Conservation (phyloP, 1,140 invertebrate species). For the Drosophila pandora region DNA sequence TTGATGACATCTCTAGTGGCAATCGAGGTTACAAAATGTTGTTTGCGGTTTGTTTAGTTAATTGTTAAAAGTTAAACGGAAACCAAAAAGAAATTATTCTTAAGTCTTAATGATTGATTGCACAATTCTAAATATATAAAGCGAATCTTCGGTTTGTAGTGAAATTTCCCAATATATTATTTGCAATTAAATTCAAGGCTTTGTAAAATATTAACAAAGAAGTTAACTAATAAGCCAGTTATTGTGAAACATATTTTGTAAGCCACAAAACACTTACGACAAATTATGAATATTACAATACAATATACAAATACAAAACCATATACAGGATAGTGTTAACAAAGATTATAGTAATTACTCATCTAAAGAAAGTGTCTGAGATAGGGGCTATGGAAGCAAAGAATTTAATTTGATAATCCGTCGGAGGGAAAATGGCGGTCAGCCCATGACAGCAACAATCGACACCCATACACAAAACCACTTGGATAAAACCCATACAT, state of each 20-base stretch:
- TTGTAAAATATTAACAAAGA: constrained; percentile 54
- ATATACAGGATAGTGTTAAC: constrained; percentile 43
- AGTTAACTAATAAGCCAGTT: constrained; percentile 57
- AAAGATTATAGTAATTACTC: constrained; percentile 24
- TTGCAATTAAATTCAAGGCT: constrained; percentile 75
- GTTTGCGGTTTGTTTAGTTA: constrained; percentile 75
- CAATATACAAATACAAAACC: constrained; percentile 42
- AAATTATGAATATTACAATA: constrained; percentile 48
- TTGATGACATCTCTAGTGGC: constrained; percentile 63
- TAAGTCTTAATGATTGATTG: constrained; percentile 50
- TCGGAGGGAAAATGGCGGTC: constrained; percentile 13
- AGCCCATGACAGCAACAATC: constrained; percentile 30
- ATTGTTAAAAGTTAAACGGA: constrained; percentile 65
- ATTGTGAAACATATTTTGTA: constrained; percentile 61
- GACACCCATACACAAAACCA: constrained; percentile 26
- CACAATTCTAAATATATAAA: constrained; percentile 46
- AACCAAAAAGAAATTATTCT: constrained; percentile 27
- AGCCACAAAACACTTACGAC: constrained; percentile 46
- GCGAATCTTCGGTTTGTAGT: constrained; percentile 43
- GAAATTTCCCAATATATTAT: constrained; percentile 51
- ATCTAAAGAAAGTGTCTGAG: constrained; percentile 14
- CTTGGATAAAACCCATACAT: constrained; percentile 24
- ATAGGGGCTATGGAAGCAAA: constrained; percentile 1
- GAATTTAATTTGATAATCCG: constrained; percentile 11
- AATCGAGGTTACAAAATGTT: constrained; percentile 65